Evolutionary conservation across 1,140 invertebrate genomes (phyloP).

Genomic region (Onthophagus taurus): DNA sequence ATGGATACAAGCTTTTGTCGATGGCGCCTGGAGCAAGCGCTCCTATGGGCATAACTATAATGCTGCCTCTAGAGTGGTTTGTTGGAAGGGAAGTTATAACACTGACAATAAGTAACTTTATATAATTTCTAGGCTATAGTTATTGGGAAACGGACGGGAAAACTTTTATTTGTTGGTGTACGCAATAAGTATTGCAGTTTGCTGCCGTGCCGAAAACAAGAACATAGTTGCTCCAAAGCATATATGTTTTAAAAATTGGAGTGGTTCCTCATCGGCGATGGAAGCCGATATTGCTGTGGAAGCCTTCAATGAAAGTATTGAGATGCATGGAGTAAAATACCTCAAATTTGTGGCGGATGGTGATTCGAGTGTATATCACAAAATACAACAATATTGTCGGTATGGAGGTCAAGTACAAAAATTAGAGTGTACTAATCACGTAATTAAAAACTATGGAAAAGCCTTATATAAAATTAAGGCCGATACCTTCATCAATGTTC

Average conservation of each 20-base stretch:
- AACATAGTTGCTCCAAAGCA: neutral
- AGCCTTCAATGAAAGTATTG: constrained; percentile 26
- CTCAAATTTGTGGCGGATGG: constrained; percentile 30
- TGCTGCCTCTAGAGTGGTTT: constrained; percentile 29
- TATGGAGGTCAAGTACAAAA: constrained; percentile 24
- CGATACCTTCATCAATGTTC: neutral
- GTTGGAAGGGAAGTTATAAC: neutral
- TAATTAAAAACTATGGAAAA: constrained; percentile 12
- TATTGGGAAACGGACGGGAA: constrained; percentile 22
- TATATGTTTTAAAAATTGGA: constrained; percentile 11
- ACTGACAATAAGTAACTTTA: neutral
- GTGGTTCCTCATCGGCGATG: constrained; percentile 7
- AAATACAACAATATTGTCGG: constrained; percentile 16
- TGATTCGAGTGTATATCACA: constrained; percentile 28
- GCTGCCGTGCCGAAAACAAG: neutral
- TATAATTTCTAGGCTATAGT: constrained; percentile 15
- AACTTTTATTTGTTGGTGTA: constrained; percentile 7
- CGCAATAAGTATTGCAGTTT: constrained; percentile 10
- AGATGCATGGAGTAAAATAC: constrained; percentile 28
- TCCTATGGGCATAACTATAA: constrained; percentile 30
- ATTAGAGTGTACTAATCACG: constrained; percentile 21
- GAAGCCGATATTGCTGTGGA: constrained; percentile 31
- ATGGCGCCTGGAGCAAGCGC: constrained; percentile 32
- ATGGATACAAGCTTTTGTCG: constrained; percentile 30
- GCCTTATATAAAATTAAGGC: constrained; percentile 4